phyloP scores from a whole-genome alignment of 53 echinoderm and acorn worm genomes.

The Antedon mediterranea region DNA sequence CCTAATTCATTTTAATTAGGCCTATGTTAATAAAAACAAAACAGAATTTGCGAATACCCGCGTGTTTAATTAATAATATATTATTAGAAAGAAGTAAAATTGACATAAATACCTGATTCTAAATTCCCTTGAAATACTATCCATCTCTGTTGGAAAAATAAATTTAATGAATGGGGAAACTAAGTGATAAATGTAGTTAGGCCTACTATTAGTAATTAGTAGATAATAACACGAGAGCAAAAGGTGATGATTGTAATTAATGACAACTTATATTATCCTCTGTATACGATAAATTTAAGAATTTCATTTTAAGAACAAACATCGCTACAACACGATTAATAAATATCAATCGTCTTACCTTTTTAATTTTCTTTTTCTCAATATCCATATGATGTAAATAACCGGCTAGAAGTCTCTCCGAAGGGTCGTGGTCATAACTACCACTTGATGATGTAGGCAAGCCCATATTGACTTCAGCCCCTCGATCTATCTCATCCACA shows the following conservation, averaged over 20 bases:
- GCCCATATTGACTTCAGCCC: not conserved
- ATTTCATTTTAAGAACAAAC: too few relatives aligned
- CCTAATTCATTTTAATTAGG: too few relatives aligned
- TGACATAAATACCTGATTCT: slow-evolving; percentile 19
- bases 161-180: not conserved
- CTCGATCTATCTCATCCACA: not conserved
- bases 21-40: too few relatives aligned
- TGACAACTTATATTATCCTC: too few relatives aligned
- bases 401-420: slow-evolving; percentile 17
- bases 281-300: too few relatives aligned
- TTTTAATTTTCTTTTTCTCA: slow-evolving; percentile 24
- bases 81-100: too few relatives aligned
- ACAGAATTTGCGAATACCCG: too few relatives aligned
- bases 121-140: slow-evolving; percentile 55
- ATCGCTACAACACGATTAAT: too few relatives aligned
- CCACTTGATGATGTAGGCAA: not conserved
- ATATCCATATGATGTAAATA: slow-evolving; percentile 25
- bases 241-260: too few relatives aligned
- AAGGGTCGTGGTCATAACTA: not conserved
- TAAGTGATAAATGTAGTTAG: not conserved
- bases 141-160: slow-evolving; percentile 34
- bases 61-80: too few relatives aligned
- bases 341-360: slow-evolving; percentile 15
- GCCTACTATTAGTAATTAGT: too few relatives aligned
- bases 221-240: too few relatives aligned